Conservation (phyloP, 2,888 invertebrate genomes). For the Cecidostiba fungosa region DNA sequence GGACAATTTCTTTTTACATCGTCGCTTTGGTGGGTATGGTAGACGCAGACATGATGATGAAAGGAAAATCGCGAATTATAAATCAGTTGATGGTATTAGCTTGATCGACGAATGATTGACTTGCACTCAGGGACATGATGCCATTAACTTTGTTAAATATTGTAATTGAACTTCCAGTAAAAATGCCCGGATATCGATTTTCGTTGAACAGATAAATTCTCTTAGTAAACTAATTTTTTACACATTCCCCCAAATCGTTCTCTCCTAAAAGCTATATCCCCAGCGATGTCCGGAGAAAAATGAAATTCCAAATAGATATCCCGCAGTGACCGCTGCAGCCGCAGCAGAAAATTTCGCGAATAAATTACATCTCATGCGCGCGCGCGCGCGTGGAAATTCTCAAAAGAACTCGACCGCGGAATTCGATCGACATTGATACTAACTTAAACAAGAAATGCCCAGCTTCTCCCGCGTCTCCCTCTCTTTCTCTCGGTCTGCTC, state of each 20-base stretch:
- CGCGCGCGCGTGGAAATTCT: constrained; percentile 4
- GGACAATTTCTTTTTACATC: too few species aligned
- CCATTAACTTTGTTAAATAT: too few species aligned
- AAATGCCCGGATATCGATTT: too few species aligned
- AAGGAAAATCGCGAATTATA: too few species aligned
- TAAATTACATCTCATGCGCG: constrained; percentile 6
- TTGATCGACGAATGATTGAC: too few species aligned
- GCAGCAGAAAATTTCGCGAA: constrained; percentile 16
- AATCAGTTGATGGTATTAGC: too few species aligned
- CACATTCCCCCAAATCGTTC: neutral
- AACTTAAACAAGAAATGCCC: constrained; percentile 59
- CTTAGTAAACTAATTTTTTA: too few species aligned
- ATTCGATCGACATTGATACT: constrained; percentile 56
- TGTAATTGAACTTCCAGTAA: too few species aligned
- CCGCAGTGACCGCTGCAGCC: neutral
- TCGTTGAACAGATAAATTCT: too few species aligned
- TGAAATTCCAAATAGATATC: constrained; percentile 1
- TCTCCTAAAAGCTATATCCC: neutral
- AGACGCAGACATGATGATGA: too few species aligned
- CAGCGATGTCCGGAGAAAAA: neutral
- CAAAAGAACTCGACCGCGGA: neutral
- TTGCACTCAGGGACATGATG: too few species aligned
- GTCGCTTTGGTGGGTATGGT: too few species aligned
- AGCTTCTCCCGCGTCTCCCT: constrained; percentile 12
- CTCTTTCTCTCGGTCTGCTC: constrained; percentile 12